These are phyloP conservation scores for Monopis laevigella DNA, from an alignment of 2,888 invertebrate species.

Conservation along the genomic window DNA sequence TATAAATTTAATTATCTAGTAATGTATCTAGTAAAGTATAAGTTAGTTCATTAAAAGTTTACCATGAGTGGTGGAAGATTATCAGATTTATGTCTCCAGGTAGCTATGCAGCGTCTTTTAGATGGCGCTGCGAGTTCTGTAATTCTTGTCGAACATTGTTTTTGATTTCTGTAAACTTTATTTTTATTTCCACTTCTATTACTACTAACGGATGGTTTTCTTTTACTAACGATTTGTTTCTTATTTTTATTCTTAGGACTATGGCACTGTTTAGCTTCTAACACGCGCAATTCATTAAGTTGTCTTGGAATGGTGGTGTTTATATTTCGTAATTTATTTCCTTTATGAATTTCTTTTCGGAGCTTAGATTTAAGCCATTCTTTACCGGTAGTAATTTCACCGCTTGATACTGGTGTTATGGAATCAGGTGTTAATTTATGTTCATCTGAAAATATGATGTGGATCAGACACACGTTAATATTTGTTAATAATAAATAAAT, in stretches of 20 bases:
- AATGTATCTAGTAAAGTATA: background rate
- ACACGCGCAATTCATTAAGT: background rate
- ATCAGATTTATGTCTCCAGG: slow-evolving; percentile 38
- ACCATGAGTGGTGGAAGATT: slow-evolving; percentile 46
- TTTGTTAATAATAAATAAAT: too few relatives aligned
- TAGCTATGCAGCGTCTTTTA: slow-evolving; percentile 47
- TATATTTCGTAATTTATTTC: slow-evolving; percentile 18
- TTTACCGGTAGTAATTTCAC: slow-evolving; percentile 20
- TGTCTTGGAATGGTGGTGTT: background rate
- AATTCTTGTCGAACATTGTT: slow-evolving; percentile 38
- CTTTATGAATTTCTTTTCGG: slow-evolving; percentile 21
- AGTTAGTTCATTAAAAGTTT: slow-evolving; percentile 13
- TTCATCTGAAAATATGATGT: too few relatives aligned
- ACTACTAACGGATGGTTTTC: too few relatives aligned
- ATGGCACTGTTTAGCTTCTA: too few relatives aligned
- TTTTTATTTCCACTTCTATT: too few relatives aligned
- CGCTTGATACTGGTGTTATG: slow-evolving; percentile 6
- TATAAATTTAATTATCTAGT: slow-evolving; percentile 2
- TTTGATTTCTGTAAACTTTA: too few relatives aligned
- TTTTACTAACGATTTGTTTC: too few relatives aligned
- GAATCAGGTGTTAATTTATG: background rate
- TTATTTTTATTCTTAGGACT: too few relatives aligned
- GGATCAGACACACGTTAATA: too few relatives aligned
- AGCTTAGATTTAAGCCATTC: slow-evolving; percentile 21
- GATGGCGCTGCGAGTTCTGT: slow-evolving; percentile 44